A percentile compares a stretch with the other conserved stretches of the same genome.
Evolutionary conservation across 2,113 vertebrate genomes (phyloP).

Genomic region (Mionectes macconnelli): DNA sequence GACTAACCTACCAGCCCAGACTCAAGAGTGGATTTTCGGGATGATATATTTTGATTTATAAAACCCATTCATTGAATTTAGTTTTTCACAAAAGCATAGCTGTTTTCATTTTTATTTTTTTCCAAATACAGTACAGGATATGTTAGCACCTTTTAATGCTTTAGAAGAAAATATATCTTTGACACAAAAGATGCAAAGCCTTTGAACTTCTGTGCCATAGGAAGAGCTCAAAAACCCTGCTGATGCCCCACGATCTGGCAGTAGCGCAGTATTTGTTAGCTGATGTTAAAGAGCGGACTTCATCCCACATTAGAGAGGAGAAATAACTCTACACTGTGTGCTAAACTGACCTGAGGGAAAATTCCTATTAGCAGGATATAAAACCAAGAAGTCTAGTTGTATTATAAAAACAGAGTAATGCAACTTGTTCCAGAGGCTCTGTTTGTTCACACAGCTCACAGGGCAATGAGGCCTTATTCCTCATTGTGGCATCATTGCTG

Average conservation of each 20-base stretch:
- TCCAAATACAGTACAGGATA: neutral
- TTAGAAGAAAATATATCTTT: neutral
- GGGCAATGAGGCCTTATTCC: neutral
- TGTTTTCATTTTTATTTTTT: neutral
- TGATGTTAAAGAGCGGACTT: conserved; percentile 19
- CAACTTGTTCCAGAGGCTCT: neutral
- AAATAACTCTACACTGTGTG: neutral
- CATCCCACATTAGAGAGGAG: neutral
- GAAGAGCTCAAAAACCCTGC: neutral
- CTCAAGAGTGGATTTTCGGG: neutral
- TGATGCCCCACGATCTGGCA: neutral
- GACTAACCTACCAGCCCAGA: neutral
- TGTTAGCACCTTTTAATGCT: neutral
- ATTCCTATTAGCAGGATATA: conserved; percentile 34
- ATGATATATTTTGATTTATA: neutral
- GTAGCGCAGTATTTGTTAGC: neutral
- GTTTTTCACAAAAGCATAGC: neutral
- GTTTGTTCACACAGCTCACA: neutral
- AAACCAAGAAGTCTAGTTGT: conserved; percentile 5
- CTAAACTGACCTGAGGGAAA: conserved; percentile 39
- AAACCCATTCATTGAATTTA: neutral
- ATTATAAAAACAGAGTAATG: neutral
- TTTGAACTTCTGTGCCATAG: neutral
- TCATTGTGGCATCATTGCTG: neutral
- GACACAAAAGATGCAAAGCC: neutral